phyloP scores from a whole-genome alignment of 2,113 vertebrate genomes.

The Struthidea cinerea region DNA sequence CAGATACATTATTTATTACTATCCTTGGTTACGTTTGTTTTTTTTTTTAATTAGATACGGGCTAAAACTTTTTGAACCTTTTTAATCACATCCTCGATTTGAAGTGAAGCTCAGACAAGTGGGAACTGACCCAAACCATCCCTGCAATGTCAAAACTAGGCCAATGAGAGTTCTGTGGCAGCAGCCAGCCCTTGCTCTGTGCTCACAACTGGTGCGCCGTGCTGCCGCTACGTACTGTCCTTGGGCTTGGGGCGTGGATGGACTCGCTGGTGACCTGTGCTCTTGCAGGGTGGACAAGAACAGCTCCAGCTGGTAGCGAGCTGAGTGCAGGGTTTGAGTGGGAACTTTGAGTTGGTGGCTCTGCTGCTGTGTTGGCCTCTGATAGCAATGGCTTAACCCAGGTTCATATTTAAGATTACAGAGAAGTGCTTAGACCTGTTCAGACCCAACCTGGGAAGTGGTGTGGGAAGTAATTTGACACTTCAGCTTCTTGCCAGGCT shows the following conservation, averaged over 20 bases:
- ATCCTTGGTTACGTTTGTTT: not conserved
- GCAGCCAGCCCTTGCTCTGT: not conserved
- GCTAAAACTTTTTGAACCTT: not conserved
- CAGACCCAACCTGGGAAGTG: not conserved
- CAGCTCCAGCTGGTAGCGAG: accelerated
- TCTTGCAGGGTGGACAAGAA: not conserved
- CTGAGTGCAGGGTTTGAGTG: not conserved
- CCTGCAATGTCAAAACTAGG: not conserved
- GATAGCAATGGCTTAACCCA: not conserved
- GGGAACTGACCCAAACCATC: not conserved
- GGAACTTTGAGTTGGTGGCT: not conserved
- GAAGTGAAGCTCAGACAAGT: constrained; percentile 13
- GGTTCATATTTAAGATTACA: not conserved
- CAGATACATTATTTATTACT: not conserved
- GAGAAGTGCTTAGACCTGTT: not conserved
- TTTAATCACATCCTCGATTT: not conserved
- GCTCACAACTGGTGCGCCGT: accelerated
- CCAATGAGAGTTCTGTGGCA: not conserved
- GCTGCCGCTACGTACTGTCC: not conserved
- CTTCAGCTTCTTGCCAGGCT: not conserved
- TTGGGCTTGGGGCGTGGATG: not conserved
- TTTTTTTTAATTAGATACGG: not conserved
- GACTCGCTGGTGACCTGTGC: not conserved
- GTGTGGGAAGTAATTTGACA: not conserved
- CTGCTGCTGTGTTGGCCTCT: not conserved